Evolutionary conservation across 92 coral and sea anemone genomes (phyloP).

Genomic region (Phenganax stokvisi): DNA sequence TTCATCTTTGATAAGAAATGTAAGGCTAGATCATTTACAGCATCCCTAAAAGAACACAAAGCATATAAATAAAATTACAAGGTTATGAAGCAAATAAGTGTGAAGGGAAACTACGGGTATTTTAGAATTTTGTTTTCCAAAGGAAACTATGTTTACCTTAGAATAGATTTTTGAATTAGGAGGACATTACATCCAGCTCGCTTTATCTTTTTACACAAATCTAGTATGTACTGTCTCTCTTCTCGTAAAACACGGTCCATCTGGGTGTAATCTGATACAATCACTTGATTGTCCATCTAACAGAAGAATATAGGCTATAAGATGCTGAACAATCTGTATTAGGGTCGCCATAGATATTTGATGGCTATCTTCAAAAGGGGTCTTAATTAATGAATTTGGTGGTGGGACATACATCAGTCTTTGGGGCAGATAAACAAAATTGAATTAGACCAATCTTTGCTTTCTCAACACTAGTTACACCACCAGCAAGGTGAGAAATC

Average conservation of each 20-base stretch:
- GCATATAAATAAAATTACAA: background rate
- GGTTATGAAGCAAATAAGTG: background rate
- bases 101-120: background rate
- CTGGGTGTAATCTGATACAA: conserved; percentile 92
- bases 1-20: conserved; percentile 97
- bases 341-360: too few species aligned
- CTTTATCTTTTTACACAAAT: conserved; percentile 90
- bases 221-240: conserved; percentile 89
- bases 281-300: conserved; percentile 97
- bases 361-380: background rate
- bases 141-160: conserved; percentile 51
- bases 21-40: conserved; percentile 88
- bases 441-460: conserved; percentile 94
- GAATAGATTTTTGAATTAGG: conserved; percentile 84
- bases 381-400: background rate
- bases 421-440: conserved; percentile 94
- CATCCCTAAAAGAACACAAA: conserved; percentile 56
- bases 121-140: too few species aligned
- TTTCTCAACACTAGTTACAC: conserved; percentile 86
- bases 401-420: conserved; percentile 75
- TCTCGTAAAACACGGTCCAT: conserved; percentile 94
- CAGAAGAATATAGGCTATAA: background rate
- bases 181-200: conserved; percentile 97
- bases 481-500: conserved; percentile 94
- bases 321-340: background rate